Percentiles rank a stretch among this genome's conserved stretches.
Evolutionary conservation across 2,888 invertebrate genomes (phyloP).

Genomic region (Dysmachus trigonus): DNA sequence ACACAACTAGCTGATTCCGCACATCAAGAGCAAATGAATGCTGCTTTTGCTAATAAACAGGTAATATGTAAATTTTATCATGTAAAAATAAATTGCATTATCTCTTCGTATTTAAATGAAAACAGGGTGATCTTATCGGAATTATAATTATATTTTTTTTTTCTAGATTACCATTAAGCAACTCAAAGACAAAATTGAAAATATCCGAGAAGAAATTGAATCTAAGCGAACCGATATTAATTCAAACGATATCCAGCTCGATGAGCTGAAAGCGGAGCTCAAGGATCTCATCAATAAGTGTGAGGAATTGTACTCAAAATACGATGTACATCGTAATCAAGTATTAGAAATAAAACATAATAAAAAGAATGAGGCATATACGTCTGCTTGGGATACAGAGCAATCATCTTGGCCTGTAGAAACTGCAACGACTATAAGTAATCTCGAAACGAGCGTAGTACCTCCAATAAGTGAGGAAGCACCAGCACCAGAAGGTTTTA

Average conservation of each 20-base stretch:
- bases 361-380: conserved; percentile 63
- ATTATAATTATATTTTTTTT: conserved; percentile 16
- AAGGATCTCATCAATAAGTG: conserved; percentile 75
- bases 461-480: conserved; percentile 52
- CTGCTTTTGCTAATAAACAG: conserved; percentile 73
- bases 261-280: conserved; percentile 76
- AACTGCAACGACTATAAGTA: conserved; percentile 53
- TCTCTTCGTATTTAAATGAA: no score
- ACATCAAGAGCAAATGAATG: conserved; percentile 69
- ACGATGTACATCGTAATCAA: conserved; percentile 73
- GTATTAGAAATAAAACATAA: conserved; percentile 69
- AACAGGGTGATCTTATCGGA: background rate
- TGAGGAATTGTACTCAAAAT: conserved; percentile 72
- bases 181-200: conserved; percentile 76
- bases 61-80: conserved; percentile 56
- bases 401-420: conserved; percentile 57
- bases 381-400: conserved; percentile 69
- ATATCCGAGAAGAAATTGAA: conserved; percentile 80
- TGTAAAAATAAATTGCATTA: no score
- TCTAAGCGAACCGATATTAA: conserved; percentile 83
- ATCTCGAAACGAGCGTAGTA: conserved; percentile 45
- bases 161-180: conserved; percentile 74
- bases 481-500: conserved; percentile 66
- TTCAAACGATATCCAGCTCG: conserved; percentile 78
- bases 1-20: conserved; percentile 61